A percentile compares a stretch with the other conserved stretches of the same genome.
These are phyloP conservation scores for Nannoperca australis DNA, from an alignment of 2,797 vertebrate genomes.

Conservation along the genomic window DNA sequence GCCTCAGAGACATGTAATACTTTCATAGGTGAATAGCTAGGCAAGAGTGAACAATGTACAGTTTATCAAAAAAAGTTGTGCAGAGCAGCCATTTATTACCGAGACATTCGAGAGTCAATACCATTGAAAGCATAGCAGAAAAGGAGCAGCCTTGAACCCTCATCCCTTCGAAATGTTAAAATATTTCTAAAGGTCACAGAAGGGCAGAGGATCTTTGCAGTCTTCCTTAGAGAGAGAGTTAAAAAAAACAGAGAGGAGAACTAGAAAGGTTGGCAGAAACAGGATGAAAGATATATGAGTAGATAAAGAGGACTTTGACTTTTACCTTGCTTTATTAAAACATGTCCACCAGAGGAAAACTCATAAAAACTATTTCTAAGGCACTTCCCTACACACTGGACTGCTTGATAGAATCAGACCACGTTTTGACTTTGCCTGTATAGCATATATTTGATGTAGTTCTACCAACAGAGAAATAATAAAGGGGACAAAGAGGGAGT, in stretches of 20 bases:
- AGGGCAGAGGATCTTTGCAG: conserved; percentile 22
- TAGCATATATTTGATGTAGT: background rate
- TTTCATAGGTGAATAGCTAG: conserved; percentile 44
- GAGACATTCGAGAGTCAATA: conserved; percentile 26
- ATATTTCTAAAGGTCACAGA: conserved; percentile 50
- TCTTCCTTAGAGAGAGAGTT: conserved; percentile 17
- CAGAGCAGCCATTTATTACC: conserved; percentile 25
- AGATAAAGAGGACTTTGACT: conserved; percentile 21
- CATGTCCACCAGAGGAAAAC: conserved; percentile 2
- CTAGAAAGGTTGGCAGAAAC: conserved; percentile 13
- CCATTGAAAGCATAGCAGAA: conserved; percentile 26
- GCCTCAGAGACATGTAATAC: conserved; percentile 16
- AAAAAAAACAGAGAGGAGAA: background rate
- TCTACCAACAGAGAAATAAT: background rate
- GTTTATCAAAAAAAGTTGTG: conserved; percentile 26
- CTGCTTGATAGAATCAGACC: background rate
- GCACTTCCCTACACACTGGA: background rate
- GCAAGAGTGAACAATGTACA: conserved; percentile 23
- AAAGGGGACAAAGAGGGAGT: background rate
- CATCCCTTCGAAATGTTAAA: conserved; percentile 57
- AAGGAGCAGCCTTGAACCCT: conserved; percentile 13
- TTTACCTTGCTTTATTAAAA: conserved; percentile 20
- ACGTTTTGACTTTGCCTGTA: background rate
- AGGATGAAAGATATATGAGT: background rate
- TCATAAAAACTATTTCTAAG: background rate